phyloP scores from a whole-genome alignment of 2,888 invertebrate genomes.

The Pachydiplax longipennis region DNA sequence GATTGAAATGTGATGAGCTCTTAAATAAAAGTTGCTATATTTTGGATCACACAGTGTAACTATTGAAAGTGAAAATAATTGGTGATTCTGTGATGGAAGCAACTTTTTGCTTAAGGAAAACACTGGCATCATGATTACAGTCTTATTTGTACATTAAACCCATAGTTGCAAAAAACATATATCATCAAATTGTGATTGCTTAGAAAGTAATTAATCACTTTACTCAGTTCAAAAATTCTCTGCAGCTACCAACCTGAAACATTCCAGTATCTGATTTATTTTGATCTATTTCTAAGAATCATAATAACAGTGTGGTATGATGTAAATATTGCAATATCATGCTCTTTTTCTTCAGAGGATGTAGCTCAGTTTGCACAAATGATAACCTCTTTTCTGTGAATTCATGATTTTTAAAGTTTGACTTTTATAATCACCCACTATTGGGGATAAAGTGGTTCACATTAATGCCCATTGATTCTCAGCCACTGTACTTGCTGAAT shows the following conservation, averaged over 20 bases:
- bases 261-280: constrained; percentile 10
- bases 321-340: not conserved
- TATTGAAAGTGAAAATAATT: not conserved
- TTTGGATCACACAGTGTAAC: not conserved
- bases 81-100: not conserved
- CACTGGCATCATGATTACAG: not conserved
- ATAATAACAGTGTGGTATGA: not conserved
- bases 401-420: not conserved
- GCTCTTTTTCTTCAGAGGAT: not conserved
- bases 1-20: not conserved
- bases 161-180: not conserved
- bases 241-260: constrained; percentile 21
- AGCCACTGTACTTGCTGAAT: constrained; percentile 3
- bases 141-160: not conserved
- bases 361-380: constrained; percentile 29
- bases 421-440: not conserved
- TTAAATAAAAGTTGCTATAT: not conserved
- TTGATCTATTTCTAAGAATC: constrained; percentile 5
- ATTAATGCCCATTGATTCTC: not conserved
- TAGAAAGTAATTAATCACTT: not conserved
- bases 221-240: not conserved
- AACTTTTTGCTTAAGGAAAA: not conserved
- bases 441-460: not conserved
- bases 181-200: constrained; percentile 5
- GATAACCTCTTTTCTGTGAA: not conserved